A percentile compares a stretch with the other conserved stretches of the same genome.
phyloP scores from a whole-genome alignment of 2,888 invertebrate species.

The Lithodes maja region DNA sequence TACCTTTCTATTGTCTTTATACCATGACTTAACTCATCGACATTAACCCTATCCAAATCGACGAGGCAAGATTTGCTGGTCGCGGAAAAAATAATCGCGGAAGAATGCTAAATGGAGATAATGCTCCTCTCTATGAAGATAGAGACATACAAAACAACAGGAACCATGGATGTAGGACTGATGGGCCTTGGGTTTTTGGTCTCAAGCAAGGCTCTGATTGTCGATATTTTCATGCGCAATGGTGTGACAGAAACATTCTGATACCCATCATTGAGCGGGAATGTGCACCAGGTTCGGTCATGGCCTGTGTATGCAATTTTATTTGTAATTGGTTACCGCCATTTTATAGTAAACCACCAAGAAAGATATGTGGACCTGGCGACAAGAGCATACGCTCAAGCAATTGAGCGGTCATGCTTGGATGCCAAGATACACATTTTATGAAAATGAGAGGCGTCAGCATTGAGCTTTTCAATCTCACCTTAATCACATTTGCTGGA shows the following conservation, averaged over 20 bases:
- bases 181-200: conserved; percentile 36
- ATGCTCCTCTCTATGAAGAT: too few species aligned
- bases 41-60: too few species aligned
- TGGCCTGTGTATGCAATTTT: neutral
- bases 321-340: neutral
- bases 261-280: conserved; percentile 18
- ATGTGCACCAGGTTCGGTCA: conserved; percentile 15
- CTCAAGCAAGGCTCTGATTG: conserved; percentile 22
- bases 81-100: too few species aligned
- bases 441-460: neutral
- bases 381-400: neutral
- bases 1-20: too few species aligned
- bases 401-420: neutral
- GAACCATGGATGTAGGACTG: conserved; percentile 30
- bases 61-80: too few species aligned
- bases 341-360: neutral
- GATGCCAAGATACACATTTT: too few species aligned
- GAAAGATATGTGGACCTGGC: neutral
- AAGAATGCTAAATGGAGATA: too few species aligned
- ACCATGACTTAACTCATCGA: too few species aligned
- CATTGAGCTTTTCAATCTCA: too few species aligned
- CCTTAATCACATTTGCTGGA: neutral
- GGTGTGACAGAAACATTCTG: conserved; percentile 20
- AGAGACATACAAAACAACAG: too few species aligned
- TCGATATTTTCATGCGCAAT: conserved; percentile 11